Conservation (phyloP, 1,140 invertebrate species). For the Drosophila obscura region DNA sequence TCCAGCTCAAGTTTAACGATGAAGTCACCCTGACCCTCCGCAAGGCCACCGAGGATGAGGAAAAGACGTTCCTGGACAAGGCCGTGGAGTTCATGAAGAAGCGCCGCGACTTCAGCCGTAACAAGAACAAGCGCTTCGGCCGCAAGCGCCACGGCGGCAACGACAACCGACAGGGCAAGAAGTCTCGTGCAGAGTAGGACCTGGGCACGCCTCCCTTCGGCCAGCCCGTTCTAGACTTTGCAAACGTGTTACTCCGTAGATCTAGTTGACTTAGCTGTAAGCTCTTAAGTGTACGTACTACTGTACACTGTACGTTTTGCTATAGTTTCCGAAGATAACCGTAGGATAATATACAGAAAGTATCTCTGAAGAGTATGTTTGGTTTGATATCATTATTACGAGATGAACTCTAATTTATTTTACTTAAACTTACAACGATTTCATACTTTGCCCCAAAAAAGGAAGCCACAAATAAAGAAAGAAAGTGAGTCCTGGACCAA, state of each 20-base stretch:
- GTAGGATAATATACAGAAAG: slow-evolving; percentile 10
- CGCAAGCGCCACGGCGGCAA: slow-evolving; percentile 80
- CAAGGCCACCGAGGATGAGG: slow-evolving; percentile 88
- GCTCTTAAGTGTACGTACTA: slow-evolving; percentile 23
- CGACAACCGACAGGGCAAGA: slow-evolving; percentile 68
- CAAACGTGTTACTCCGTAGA: slow-evolving; percentile 44
- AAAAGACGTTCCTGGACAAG: slow-evolving; percentile 87
- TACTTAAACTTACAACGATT: slow-evolving; percentile 41
- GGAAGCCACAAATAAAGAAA: slow-evolving; percentile 51
- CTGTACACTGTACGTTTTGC: slow-evolving; percentile 25
- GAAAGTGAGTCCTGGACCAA: slow-evolving; percentile 32
- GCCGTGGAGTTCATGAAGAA: slow-evolving; percentile 87
- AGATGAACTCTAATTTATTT: slow-evolving; percentile 65
- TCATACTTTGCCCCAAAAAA: slow-evolving; percentile 39
- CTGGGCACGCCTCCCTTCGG: slow-evolving; percentile 19
- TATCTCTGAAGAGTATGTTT: slow-evolving; percentile 44
- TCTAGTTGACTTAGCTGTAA: slow-evolving; percentile 46
- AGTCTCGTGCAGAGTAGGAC: slow-evolving; percentile 51
- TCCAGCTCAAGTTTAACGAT: slow-evolving; percentile 80
- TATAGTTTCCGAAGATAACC: slow-evolving; percentile 46
- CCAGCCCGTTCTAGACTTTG: slow-evolving; percentile 18
- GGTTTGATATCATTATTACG: slow-evolving; percentile 49
- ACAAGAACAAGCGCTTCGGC: slow-evolving; percentile 75
- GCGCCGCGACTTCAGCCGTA: slow-evolving; percentile 85
- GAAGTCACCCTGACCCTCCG: slow-evolving; percentile 86